These are phyloP conservation scores for Malurus splendens DNA, from an alignment of 2,797 vertebrate species.

Conservation along the genomic window DNA sequence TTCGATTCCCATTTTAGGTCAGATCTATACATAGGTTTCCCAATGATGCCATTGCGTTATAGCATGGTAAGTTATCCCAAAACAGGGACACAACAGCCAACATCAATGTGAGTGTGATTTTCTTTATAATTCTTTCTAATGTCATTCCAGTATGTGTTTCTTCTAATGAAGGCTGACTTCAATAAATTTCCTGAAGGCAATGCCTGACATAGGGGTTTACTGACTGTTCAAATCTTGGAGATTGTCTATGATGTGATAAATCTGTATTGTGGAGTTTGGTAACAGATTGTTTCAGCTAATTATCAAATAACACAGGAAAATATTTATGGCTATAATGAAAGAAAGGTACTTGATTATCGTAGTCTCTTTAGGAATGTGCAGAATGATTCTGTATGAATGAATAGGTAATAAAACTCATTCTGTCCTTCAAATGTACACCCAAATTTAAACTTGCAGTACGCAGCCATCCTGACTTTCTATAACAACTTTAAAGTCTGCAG, in stretches of 20 bases:
- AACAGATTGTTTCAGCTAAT: slow-evolving; percentile 20
- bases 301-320: slow-evolving; percentile 27
- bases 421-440: not conserved
- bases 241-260: not conserved
- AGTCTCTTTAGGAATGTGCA: not conserved
- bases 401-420: not conserved
- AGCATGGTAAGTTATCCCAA: not conserved
- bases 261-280: not conserved
- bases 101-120: not conserved
- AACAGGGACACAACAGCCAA: not conserved
- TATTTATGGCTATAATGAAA: not conserved
- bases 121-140: not conserved
- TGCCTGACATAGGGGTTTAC: not conserved
- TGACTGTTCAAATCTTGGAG: not conserved
- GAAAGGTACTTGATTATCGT: not conserved
- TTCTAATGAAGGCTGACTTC: slow-evolving; percentile 1
- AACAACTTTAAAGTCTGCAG: not conserved
- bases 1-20: not conserved
- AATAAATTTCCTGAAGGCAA: not conserved
- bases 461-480: not conserved
- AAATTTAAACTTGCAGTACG: not conserved
- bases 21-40: not conserved
- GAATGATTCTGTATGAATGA: not conserved
- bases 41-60: not conserved
- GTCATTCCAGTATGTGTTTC: not conserved